A percentile compares a stretch with the other conserved stretches of the same genome.
These are phyloP conservation scores for Halcyon chelicuti DNA, from an alignment of 2,797 vertebrate species.

Conservation along the genomic window DNA sequence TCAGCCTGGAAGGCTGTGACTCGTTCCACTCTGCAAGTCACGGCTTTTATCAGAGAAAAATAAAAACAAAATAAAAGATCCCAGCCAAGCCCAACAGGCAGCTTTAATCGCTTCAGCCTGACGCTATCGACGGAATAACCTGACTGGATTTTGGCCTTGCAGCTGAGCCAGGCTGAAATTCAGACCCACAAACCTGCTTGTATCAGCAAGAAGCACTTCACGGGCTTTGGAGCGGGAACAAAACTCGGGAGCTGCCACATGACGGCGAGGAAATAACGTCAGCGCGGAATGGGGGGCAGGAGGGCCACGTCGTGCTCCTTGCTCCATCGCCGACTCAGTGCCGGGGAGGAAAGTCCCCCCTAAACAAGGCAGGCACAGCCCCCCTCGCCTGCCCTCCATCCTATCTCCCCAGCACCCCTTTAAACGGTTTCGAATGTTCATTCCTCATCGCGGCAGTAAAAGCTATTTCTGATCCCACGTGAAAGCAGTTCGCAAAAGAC, in stretches of 20 bases:
- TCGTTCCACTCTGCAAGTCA: neutral
- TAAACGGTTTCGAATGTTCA: constrained; percentile 29
- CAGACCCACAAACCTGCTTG: neutral
- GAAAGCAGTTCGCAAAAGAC: constrained; percentile 20
- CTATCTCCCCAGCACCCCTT: neutral
- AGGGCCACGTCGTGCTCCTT: neutral
- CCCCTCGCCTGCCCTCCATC: neutral
- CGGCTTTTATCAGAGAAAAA: neutral
- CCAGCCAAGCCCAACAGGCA: neutral
- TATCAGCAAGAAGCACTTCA: neutral
- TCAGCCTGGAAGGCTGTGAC: neutral
- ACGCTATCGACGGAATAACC: neutral
- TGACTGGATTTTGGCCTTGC: neutral
- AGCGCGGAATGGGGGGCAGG: fast-evolving
- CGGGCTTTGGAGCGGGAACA: fast-evolving
- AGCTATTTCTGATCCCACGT: constrained; percentile 44
- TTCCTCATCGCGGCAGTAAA: neutral
- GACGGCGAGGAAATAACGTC: neutral
- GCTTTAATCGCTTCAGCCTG: neutral
- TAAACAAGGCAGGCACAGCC: neutral
- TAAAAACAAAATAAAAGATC: neutral
- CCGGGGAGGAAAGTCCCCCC: neutral
- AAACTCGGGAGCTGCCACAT: neutral
- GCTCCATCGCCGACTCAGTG: fast-evolving
- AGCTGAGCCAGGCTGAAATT: neutral